Evolutionary conservation across 53 echinoderm and acorn worm genomes (phyloP), one percentile per base, ranked within the genome.

Genomic region (Paracentrotus lividus): DNA sequence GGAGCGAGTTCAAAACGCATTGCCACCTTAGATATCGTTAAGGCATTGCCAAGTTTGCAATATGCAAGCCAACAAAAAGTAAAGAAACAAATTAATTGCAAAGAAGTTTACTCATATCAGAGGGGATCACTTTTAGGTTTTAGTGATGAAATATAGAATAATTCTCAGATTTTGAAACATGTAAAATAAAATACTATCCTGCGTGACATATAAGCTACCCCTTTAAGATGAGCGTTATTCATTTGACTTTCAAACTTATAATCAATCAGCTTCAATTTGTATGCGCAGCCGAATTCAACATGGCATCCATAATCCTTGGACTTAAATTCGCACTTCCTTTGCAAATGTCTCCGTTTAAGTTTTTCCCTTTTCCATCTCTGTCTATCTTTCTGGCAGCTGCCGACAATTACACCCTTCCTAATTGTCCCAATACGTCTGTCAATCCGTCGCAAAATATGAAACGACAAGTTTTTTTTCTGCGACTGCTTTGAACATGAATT

Each of bases 331-430:
- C 40, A 72, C 72, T 72, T 72, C 72, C 72, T 72, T 72, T 9
- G 72, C 72, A 72, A 72, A 72, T 72, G 72, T 38, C 72, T 72
- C 72, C 72, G 72, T 72, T 72, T 72, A 72, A 40, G 40, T 72
- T 72, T 72, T 21, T 15, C 40, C 72, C 40, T 72, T 20, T 72
- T 18, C 5, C 16, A 16, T 40, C 40, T 2, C 38, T 36, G 36
- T 40, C 40, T 38, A 38, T 40, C 40, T n/a, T 15, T 34, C 72
- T 36, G 72, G 72, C 72, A 72, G 72, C 72, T 72, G 72, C 72
- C 72, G 72, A 16, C 72, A 38, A 72, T 38, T 72, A 72, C 72
- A 72, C 72, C 72, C 72, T 72, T 72, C 72, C 72, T 72, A 72
- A 72, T 72, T 72, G 72, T 36, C 72, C 40, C 72, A 36, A 72